phyloP scores from a whole-genome alignment of 2,113 vertebrate genomes.

The Periophthalmus modestus region DNA sequence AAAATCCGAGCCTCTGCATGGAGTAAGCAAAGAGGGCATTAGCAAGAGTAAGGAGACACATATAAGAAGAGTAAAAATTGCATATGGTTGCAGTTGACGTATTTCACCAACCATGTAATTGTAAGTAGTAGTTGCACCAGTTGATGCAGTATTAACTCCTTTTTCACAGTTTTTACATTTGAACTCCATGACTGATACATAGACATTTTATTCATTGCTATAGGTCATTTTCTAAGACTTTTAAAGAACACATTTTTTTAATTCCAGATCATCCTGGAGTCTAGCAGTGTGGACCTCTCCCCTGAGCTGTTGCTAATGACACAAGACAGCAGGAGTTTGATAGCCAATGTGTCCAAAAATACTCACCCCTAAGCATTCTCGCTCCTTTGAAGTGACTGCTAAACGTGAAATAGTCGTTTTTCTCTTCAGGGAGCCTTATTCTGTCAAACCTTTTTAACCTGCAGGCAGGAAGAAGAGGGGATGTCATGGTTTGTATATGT shows the following conservation, averaged over 20 bases:
- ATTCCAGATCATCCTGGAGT: neutral
- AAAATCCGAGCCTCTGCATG: neutral
- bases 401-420: conserved; percentile 12
- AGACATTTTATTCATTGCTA: conserved; percentile 42
- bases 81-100: neutral
- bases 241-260: conserved; percentile 29
- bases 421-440: conserved; percentile 25
- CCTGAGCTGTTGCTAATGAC: conserved; percentile 3
- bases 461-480: conserved; percentile 29
- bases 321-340: neutral
- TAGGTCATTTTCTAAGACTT: conserved; percentile 23
- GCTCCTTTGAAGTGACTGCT: conserved; percentile 13
- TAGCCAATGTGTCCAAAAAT: neutral
- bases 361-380: neutral
- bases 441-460: conserved; percentile 31
- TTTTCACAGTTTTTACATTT: neutral
- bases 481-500: conserved; percentile 16
- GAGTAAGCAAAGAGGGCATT: neutral
- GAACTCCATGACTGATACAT: conserved; percentile 43
- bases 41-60: neutral
- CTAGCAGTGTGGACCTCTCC: neutral
- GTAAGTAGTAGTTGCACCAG: too few species aligned
- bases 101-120: neutral
- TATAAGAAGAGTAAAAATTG: neutral
- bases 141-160: neutral